Evolutionary conservation across 2,113 vertebrate genomes (phyloP).

Genomic region (Elachura formosa): DNA sequence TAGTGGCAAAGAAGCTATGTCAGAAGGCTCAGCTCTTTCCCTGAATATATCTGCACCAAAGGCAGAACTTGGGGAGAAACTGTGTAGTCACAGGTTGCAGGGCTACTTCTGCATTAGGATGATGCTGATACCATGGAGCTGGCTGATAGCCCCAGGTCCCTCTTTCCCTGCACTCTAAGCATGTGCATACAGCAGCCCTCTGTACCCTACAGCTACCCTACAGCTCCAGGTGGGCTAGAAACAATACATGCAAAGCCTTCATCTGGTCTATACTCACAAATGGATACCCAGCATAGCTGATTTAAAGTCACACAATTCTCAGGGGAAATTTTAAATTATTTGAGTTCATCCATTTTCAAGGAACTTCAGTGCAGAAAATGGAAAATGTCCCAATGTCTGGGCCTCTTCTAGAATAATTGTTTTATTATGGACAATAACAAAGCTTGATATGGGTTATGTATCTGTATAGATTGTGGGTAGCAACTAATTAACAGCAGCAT

Average conservation of each 20-base stretch:
- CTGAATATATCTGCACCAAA: not conserved
- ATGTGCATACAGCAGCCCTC: not conserved
- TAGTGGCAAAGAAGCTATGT: not conserved
- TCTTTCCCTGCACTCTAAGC: not conserved
- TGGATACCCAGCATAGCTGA: not conserved
- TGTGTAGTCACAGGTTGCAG: not conserved
- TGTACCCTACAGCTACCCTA: not conserved
- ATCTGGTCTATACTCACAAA: not conserved
- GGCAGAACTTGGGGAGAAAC: not conserved
- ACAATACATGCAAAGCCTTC: not conserved
- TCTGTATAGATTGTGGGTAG: not conserved
- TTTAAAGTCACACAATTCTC: not conserved
- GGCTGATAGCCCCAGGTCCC: not conserved
- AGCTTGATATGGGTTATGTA: not conserved
- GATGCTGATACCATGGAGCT: not conserved
- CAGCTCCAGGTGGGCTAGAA: not conserved
- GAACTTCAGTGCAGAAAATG: not conserved
- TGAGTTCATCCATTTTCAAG: not conserved
- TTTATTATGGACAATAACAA: not conserved
- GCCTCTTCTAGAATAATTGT: not conserved
- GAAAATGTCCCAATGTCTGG: not conserved
- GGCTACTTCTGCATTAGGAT: not conserved
- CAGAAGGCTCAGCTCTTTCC: not conserved
- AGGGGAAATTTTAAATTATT: not conserved
- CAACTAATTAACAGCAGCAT: not conserved